Percentiles rank a stretch among this genome's conserved stretches.
These are phyloP conservation scores for Ormyrus nitidulus DNA, from an alignment of 2,888 invertebrate species.

Conservation along the genomic window DNA sequence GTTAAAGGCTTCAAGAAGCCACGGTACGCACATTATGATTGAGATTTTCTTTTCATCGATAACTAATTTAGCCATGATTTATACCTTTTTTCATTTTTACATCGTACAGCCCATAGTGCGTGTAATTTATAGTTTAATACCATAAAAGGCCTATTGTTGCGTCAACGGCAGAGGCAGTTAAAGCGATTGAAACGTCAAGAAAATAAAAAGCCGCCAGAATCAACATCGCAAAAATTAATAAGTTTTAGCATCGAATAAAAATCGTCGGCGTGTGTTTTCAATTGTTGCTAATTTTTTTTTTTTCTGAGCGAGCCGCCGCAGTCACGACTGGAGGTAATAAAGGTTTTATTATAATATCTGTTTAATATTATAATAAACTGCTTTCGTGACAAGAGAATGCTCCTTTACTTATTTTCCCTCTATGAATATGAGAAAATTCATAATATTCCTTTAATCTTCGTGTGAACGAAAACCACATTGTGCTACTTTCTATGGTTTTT, in stretches of 20 bases:
- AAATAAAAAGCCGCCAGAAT: too few relatives aligned
- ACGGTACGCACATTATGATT: too few relatives aligned
- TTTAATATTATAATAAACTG: constrained; percentile 10
- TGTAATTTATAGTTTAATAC: constrained; percentile 11
- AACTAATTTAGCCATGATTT: too few relatives aligned
- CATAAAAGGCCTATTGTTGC: constrained; percentile 17
- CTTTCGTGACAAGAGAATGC: constrained; percentile 26
- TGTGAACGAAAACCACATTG: not conserved
- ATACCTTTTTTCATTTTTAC: too few relatives aligned
- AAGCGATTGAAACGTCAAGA: not conserved
- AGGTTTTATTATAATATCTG: constrained; percentile 17
- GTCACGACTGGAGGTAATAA: not conserved
- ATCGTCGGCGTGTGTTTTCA: too few relatives aligned
- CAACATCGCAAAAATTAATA: too few relatives aligned
- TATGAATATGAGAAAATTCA: constrained; percentile 16
- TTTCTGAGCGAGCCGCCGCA: too few relatives aligned
- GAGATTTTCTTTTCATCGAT: too few relatives aligned
- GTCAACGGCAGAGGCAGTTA: constrained; percentile 15
- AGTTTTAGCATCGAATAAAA: too few relatives aligned
- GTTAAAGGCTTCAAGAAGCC: too few relatives aligned
- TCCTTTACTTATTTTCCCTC: constrained; percentile 18
- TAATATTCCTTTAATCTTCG: constrained; percentile 5
- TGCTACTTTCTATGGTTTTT: not conserved
- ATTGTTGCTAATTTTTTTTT: too few relatives aligned
- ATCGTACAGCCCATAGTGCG: not conserved